Percentiles rank a stretch among this genome's conserved stretches.
Conservation (phyloP, 2,797 vertebrate species). For the Manis javanica region DNA sequence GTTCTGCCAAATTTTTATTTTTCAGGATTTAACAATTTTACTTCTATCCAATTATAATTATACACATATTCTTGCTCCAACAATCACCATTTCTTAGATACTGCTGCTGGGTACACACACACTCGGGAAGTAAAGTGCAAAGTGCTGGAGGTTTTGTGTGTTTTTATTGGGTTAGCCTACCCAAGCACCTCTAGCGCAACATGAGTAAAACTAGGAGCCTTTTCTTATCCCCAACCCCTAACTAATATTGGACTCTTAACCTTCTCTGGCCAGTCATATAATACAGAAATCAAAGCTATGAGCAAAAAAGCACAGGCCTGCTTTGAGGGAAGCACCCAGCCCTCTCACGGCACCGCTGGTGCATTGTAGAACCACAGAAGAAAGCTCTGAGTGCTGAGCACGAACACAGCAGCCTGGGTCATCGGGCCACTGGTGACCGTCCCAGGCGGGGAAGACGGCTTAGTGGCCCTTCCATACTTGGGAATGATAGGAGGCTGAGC, state of each 20-base stretch:
- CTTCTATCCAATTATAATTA: neutral
- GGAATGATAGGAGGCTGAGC: neutral
- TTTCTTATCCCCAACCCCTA: neutral
- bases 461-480: neutral
- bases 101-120: neutral
- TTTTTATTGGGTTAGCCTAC: neutral
- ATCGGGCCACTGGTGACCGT: neutral
- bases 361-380: neutral
- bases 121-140: neutral
- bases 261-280: neutral
- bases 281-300: neutral
- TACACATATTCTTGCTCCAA: neutral
- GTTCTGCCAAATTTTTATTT: constrained; percentile 13
- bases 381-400: neutral
- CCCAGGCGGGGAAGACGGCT: neutral
- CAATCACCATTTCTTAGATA: neutral
- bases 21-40: too few relatives aligned
- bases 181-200: neutral
- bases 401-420: neutral
- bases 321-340: neutral
- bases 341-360: neutral
- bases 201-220: neutral
- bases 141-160: neutral
- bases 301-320: neutral
- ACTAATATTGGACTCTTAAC: neutral